These are phyloP conservation scores for Oophaga pumilio DNA, from an alignment of 2,113 vertebrate species.

Conservation along the genomic window DNA sequence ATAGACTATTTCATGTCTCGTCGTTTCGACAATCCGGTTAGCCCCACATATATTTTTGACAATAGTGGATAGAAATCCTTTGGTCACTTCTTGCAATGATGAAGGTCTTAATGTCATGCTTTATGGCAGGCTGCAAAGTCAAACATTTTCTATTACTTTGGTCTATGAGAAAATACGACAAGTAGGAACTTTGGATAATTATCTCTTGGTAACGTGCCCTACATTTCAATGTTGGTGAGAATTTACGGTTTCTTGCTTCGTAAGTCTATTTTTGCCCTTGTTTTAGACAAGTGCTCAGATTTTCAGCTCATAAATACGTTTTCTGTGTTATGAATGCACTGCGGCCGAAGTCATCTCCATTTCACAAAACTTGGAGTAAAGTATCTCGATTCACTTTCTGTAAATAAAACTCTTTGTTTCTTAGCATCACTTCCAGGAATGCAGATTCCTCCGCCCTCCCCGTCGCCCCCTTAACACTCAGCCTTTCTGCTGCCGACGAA, in stretches of 20 bases:
- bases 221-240: too few relatives aligned
- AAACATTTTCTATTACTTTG: not conserved
- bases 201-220: too few relatives aligned
- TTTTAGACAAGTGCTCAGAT: not conserved
- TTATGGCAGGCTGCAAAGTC: not conserved
- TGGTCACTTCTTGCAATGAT: too few relatives aligned
- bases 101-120: not conserved
- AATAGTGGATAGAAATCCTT: too few relatives aligned
- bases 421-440: constrained; percentile 63
- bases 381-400: constrained; percentile 48
- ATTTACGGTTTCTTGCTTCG: too few relatives aligned
- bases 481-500: constrained; percentile 45
- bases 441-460: constrained; percentile 55
- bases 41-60: too few relatives aligned
- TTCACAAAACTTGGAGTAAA: not conserved
- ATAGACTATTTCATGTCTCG: too few relatives aligned
- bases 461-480: constrained; percentile 35
- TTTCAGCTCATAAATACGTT: not conserved
- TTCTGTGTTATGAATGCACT: not conserved
- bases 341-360: not conserved
- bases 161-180: not conserved
- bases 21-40: too few relatives aligned
- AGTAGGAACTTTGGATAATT: too few relatives aligned
- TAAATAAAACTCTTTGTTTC: constrained; percentile 67
- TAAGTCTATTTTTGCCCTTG: too few relatives aligned